phyloP scores from a whole-genome alignment of 2,113 vertebrate genomes.

The Dolichotis patagonum region DNA sequence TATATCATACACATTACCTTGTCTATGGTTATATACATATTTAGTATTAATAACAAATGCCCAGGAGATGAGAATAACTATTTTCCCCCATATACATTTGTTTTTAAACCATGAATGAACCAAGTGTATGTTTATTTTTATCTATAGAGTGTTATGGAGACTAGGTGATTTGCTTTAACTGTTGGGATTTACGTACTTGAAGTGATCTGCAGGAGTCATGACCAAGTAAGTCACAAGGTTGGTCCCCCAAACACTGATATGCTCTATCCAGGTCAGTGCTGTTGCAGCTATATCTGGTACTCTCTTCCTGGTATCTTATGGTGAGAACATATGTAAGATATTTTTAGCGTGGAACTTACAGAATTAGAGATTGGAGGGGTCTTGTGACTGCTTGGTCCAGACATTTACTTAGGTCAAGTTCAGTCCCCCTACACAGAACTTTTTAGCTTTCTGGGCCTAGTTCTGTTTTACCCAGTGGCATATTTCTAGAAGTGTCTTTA shows the following conservation, averaged over 20 bases:
- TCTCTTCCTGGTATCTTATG: neutral
- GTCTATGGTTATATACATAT: neutral
- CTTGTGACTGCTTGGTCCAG: neutral
- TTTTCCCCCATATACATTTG: neutral
- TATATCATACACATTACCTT: neutral
- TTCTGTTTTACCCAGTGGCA: neutral
- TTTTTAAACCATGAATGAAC: conserved; percentile 23
- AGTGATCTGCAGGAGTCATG: neutral
- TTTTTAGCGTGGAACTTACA: neutral
- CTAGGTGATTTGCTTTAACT: conserved; percentile 23
- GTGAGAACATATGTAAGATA: neutral
- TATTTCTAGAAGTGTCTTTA: neutral
- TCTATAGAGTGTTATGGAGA: neutral
- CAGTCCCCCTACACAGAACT: neutral
- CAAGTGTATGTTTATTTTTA: neutral
- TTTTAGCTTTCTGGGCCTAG: neutral
- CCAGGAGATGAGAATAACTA: neutral
- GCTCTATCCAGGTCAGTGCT: neutral
- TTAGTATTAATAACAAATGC: neutral
- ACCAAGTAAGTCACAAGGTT: neutral
- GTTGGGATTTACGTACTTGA: neutral
- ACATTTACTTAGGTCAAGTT: neutral
- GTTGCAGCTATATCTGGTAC: neutral
- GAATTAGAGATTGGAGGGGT: neutral
- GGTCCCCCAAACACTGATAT: neutral